Conservation (phyloP, 2,888 invertebrate species). For the Noctua pronuba region DNA sequence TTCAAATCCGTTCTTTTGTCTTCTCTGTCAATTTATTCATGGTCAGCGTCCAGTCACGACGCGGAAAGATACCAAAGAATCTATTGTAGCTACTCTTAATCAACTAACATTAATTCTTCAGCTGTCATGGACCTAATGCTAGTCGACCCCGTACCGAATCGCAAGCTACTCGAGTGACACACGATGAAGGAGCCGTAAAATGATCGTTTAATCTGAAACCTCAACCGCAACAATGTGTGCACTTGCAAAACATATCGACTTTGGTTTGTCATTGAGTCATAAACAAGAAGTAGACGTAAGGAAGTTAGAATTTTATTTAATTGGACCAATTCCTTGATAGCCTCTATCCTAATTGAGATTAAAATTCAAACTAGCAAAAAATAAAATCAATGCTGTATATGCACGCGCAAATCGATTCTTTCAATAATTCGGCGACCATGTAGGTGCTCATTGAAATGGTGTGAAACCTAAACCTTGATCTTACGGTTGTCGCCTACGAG, state of each 20-base stretch:
- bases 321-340: constrained; percentile 13
- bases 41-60: constrained; percentile 72
- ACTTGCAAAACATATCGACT: constrained; percentile 53
- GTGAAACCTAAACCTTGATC: constrained; percentile 76
- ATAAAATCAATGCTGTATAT: neutral
- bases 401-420: constrained; percentile 9
- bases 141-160: constrained; percentile 57
- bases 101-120: constrained; percentile 47
- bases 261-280: constrained; percentile 50
- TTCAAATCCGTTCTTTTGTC: constrained; percentile 60
- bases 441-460: constrained; percentile 35
- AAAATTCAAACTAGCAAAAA: constrained; percentile 13
- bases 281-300: constrained; percentile 14
- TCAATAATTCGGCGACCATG: constrained; percentile 16
- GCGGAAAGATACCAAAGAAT: constrained; percentile 64
- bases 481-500: constrained; percentile 73
- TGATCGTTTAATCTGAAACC: constrained; percentile 61
- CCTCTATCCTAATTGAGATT: constrained; percentile 1
- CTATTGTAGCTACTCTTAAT: constrained; percentile 47
- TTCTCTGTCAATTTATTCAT: constrained; percentile 72
- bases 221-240: constrained; percentile 58
- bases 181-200: constrained; percentile 59
- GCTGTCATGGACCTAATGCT: constrained; percentile 53
- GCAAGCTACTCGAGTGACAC: constrained; percentile 54
- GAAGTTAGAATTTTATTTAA: constrained; percentile 31